Percentiles rank a stretch among this genome's conserved stretches.
These are phyloP conservation scores for Hypolimnas misippus DNA, from an alignment of 2,888 invertebrate genomes.

Conservation along the genomic window DNA sequence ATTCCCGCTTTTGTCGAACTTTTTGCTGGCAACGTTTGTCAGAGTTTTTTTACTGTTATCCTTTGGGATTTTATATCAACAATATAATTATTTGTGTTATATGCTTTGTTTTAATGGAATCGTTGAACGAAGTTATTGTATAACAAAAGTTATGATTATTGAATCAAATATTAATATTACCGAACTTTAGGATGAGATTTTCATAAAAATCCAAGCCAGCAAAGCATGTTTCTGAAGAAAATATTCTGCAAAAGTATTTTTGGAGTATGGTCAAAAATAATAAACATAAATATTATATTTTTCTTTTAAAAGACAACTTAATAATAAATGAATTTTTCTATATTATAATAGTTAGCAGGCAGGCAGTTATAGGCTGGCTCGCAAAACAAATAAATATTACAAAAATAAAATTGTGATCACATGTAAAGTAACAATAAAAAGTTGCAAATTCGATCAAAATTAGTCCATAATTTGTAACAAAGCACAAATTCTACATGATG, in stretches of 20 bases:
- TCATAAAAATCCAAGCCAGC: no score
- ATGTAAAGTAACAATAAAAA: neutral
- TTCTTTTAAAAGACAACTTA: no score
- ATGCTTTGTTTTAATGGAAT: neutral
- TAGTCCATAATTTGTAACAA: conserved; percentile 13
- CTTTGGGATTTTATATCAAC: conserved; percentile 3
- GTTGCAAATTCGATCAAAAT: neutral
- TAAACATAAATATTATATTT: no score
- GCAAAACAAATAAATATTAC: neutral
- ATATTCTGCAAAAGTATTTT: no score
- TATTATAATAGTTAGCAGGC: no score
- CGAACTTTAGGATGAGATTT: no score
- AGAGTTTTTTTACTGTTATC: neutral
- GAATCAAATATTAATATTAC: neutral
- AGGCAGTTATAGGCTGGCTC: no score
- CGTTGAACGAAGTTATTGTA: neutral
- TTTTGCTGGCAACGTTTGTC: neutral
- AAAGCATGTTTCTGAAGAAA: no score
- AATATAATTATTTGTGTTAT: neutral
- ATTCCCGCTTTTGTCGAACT: conserved; percentile 10
- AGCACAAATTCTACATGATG: neutral
- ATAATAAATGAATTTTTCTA: no score
- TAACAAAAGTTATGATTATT: neutral
- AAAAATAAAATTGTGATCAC: neutral
- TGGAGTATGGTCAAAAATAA: no score